Conservation (phyloP, 2,797 vertebrate genomes). For the Lacerta viridis region DNA sequence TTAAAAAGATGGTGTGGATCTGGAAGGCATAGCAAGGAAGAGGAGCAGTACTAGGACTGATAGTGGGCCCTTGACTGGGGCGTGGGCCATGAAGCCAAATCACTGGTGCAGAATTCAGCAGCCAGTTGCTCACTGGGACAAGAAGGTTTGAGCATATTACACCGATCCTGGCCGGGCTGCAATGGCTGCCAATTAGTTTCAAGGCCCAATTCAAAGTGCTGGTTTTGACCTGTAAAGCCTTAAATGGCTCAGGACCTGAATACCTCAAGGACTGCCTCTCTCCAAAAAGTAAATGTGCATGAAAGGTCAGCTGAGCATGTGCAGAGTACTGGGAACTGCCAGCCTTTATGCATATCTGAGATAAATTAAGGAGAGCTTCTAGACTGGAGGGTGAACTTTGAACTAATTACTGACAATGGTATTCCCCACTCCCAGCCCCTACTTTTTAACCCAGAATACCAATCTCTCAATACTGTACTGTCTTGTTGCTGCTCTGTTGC, state of each 20-base stretch:
- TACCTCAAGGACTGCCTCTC: no score
- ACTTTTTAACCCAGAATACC: neutral
- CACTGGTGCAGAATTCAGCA: neutral
- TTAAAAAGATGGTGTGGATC: no score
- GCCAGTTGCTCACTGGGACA: neutral
- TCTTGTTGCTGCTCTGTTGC: conserved; percentile 2
- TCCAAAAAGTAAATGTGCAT: neutral
- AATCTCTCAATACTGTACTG: neutral
- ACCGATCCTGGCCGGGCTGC: no score
- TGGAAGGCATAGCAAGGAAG: no score
- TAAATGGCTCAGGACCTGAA: no score
- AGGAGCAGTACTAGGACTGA: no score
- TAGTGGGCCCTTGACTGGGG: no score
- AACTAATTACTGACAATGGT: neutral
- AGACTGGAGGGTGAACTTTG: neutral
- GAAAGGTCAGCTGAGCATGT: neutral
- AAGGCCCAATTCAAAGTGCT: no score
- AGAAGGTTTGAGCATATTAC: no score
- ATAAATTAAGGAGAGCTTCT: neutral
- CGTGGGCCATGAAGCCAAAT: neutral
- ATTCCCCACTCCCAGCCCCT: no score
- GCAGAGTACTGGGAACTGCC: neutral
- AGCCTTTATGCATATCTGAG: neutral
- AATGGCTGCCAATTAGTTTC: no score
- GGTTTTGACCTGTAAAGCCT: no score